A percentile compares a stretch with the other conserved stretches of the same genome.
These are phyloP conservation scores for Brachyalestes nurse DNA, from an alignment of 2,797 vertebrate species.

Conservation along the genomic window DNA sequence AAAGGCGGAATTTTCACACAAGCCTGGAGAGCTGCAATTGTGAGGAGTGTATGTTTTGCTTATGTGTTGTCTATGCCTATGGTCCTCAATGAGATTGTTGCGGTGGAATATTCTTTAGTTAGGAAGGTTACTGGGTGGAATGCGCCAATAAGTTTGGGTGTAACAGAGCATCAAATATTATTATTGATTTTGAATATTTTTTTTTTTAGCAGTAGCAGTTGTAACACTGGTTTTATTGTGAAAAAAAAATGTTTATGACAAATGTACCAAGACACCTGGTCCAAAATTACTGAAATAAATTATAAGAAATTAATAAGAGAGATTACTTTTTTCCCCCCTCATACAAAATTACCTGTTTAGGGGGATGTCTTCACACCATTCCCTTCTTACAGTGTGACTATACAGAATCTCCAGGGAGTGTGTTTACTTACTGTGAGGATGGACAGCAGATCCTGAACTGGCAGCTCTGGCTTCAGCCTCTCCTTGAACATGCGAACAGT, in stretches of 20 bases:
- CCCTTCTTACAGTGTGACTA: neutral
- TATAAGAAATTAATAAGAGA: too few species aligned
- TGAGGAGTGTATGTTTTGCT: slow-evolving; percentile 25
- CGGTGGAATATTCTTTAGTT: slow-evolving; percentile 28
- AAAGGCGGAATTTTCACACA: slow-evolving; percentile 60
- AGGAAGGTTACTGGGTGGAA: slow-evolving; percentile 12
- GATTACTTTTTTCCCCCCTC: too few species aligned
- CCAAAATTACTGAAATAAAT: too few species aligned
- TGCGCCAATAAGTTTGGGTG: slow-evolving; percentile 19
- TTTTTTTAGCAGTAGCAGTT: too few species aligned
- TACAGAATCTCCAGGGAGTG: neutral
- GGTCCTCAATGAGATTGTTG: slow-evolving; percentile 8
- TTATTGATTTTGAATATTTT: neutral
- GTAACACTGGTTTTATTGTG: too few species aligned
- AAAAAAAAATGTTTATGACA: too few species aligned
- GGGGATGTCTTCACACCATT: neutral
- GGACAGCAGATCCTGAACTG: slow-evolving; percentile 85
- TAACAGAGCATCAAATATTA: slow-evolving; percentile 9
- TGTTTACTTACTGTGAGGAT: slow-evolving; percentile 86
- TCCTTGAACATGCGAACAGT: slow-evolving; percentile 93
- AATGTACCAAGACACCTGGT: too few species aligned
- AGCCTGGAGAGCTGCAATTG: slow-evolving; percentile 35
- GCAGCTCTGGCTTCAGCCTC: slow-evolving; percentile 85
- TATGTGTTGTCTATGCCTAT: slow-evolving; percentile 3
- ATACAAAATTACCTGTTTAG: too few species aligned